Conservation (phyloP, 1,140 invertebrate species). For the Trachelipus rathkii region DNA sequence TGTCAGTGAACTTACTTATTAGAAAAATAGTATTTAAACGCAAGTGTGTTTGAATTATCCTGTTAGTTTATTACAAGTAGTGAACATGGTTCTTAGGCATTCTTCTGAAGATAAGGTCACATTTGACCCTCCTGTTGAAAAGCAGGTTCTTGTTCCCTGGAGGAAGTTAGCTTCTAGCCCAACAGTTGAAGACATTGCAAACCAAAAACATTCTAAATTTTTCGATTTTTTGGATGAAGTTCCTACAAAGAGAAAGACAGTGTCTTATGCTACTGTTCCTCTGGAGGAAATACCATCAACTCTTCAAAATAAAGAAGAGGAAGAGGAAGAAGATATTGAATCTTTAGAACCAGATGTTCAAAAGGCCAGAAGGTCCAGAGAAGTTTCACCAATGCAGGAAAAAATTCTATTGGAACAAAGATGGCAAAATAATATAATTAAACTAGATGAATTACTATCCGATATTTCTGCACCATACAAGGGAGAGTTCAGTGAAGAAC, state of each 20-base stretch:
- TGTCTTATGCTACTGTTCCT: too few species aligned
- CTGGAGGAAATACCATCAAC: too few species aligned
- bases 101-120: neutral
- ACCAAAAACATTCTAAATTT: neutral
- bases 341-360: neutral
- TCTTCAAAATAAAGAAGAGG: too few species aligned
- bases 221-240: neutral
- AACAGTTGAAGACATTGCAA: neutral
- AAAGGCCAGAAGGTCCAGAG: neutral
- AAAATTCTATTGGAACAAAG: neutral
- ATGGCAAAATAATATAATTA: neutral
- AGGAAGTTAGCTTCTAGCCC: neutral
- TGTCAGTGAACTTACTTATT: neutral
- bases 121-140: neutral
- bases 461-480: neutral
- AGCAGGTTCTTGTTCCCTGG: neutral
- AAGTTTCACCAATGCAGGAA: neutral
- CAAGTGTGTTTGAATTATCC: neutral
- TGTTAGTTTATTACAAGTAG: neutral
- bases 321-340: neutral
- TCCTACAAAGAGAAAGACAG: too few species aligned
- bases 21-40: neutral
- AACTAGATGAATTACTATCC: neutral
- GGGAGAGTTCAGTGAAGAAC: neutral
- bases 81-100: neutral